Evolutionary conservation across 2,113 vertebrate species (phyloP), one percentile per base, ranked within the genome.

Genomic region (Neodon shergylaensis): DNA sequence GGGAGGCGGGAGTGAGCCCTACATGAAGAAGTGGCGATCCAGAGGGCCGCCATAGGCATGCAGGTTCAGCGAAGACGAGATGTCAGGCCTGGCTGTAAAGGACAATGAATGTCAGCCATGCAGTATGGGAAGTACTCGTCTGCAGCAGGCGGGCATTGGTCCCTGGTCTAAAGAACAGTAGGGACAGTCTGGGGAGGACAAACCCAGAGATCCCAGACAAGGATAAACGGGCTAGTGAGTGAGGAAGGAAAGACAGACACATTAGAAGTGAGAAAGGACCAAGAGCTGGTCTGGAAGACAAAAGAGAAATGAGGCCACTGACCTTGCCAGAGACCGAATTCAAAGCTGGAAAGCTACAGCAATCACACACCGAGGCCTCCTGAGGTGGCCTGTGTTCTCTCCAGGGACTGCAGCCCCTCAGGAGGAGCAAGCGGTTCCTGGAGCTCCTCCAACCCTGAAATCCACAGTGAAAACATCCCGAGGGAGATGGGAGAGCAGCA

Each of bases 81-180:
- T 9, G 3, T 66, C 13, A 33, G 42, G 33, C 58, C 58, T 10
- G n/a, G 8, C 13, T 17, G 26, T 7, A 8, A 72, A 77, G 70
- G 3, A 12, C 68, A 22, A 2, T 28, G 42, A 16, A 49, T 52
- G 72, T 17, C 5, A 5, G 90, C 61, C 14, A 22, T 42, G 54
- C 26, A 33, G 19, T 42, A 39, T 0, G 0, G 33, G 44, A 39
- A n/a, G 36, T 3, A 2, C 10, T 66, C 1, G 5, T 1, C 13
- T 11, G 17, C 2, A 10, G 33, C 11, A 65, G 61, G 39, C 39
- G 33, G 19, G 19, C 42, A 26, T 63, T 1, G n/a, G 10, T 31
- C 31, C 47, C n/a, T 22, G 2, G 16, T 5, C 36, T 21, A 47
- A 1, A 7, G 36, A 54, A 47, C 70, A 63, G 24, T 6, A 22